Conservation (phyloP, 2,797 vertebrate genomes). For the Diglossa cyanea region DNA sequence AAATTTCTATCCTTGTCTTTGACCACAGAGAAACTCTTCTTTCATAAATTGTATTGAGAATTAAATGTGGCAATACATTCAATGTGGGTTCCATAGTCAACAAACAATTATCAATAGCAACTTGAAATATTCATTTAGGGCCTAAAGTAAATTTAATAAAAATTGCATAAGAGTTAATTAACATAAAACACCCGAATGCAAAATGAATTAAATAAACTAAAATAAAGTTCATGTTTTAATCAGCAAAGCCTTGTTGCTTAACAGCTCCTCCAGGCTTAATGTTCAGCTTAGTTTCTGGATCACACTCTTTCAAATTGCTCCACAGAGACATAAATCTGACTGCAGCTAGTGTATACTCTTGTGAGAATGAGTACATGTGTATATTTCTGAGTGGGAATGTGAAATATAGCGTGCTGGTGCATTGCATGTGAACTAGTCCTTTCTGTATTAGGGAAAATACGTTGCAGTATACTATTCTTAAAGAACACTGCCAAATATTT, state of each 20-base stretch:
- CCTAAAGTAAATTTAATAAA: constrained; percentile 64
- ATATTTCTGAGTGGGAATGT: constrained; percentile 20
- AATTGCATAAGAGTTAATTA: constrained; percentile 62
- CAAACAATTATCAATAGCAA: constrained; percentile 33
- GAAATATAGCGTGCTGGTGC: neutral
- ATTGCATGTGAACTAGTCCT: neutral
- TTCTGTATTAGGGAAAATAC: neutral
- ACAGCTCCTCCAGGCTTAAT: constrained; percentile 57
- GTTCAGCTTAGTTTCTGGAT: constrained; percentile 55
- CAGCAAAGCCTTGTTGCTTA: constrained; percentile 45
- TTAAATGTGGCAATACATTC: neutral
- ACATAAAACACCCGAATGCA: constrained; percentile 26
- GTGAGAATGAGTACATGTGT: constrained; percentile 24
- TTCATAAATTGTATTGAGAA: neutral
- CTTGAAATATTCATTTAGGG: constrained; percentile 49
- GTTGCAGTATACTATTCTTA: neutral
- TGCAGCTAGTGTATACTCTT: constrained; percentile 49
- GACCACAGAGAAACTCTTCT: neutral
- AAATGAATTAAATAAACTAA: constrained; percentile 53
- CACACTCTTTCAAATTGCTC: constrained; percentile 61
- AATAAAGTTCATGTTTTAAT: constrained; percentile 63
- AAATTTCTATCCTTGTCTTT: neutral
- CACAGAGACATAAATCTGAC: constrained; percentile 56
- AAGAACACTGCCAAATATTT: neutral
- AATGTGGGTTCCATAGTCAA: neutral